These are phyloP conservation scores for Campoletis sonorensis DNA, from an alignment of 1,140 invertebrate genomes.

Conservation along the genomic window DNA sequence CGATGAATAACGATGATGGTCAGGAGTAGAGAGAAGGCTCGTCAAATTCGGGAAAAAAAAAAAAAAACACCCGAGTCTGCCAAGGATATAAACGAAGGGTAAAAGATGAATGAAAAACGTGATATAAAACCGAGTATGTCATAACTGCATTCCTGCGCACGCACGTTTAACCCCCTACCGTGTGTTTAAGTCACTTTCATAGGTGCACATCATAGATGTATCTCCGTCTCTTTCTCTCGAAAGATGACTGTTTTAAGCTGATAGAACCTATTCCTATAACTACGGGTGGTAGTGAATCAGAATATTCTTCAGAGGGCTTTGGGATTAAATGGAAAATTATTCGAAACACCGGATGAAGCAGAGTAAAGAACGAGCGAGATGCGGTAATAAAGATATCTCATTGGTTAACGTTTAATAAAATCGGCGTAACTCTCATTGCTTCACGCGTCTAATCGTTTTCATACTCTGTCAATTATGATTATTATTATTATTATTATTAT, in stretches of 20 bases:
- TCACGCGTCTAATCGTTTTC: neutral
- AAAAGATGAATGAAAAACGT: neutral
- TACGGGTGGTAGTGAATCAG: neutral
- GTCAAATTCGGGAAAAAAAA: constrained; percentile 3
- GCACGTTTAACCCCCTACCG: neutral
- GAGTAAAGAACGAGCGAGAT: neutral
- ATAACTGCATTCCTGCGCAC: constrained; percentile 26
- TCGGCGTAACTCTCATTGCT: neutral
- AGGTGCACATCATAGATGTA: neutral
- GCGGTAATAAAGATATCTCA: constrained; percentile 4
- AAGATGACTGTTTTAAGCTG: neutral
- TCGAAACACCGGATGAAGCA: neutral
- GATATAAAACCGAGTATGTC: neutral
- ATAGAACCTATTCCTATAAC: neutral
- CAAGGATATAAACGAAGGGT: constrained; percentile 10
- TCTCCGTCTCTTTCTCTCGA: neutral
- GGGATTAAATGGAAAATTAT: neutral
- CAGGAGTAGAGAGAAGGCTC: neutral
- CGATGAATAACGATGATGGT: neutral
- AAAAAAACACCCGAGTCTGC: too few species aligned
- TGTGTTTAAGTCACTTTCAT: constrained; percentile 12
- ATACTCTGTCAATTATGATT: neutral
- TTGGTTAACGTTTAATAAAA: neutral
- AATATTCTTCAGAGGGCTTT: neutral
- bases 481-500: neutral